Conservation (phyloP, 2,113 vertebrate species). For the Rhynchomys soricoides region DNA sequence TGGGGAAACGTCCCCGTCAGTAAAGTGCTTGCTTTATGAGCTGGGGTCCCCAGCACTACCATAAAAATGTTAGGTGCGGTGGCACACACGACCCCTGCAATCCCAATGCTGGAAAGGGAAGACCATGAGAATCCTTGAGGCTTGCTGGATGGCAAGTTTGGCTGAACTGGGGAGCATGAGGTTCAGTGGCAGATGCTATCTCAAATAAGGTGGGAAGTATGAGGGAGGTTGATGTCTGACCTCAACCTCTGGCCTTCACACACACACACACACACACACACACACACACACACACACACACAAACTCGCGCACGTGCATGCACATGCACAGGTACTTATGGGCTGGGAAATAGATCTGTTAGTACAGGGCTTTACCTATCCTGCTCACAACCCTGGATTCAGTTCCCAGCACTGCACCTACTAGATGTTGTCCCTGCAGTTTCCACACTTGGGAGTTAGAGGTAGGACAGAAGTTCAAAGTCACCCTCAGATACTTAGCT, state of each 20-base stretch:
- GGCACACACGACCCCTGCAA: too few relatives aligned
- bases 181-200: background rate
- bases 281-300: background rate
- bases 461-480: background rate
- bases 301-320: background rate
- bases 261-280: background rate
- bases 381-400: background rate
- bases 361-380: background rate
- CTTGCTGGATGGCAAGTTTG: background rate
- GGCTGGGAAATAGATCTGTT: background rate
- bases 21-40: too few relatives aligned
- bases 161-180: background rate
- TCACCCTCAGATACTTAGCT: background rate
- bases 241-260: too few relatives aligned
- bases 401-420: background rate
- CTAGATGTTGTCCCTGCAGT: too few relatives aligned
- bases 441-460: too few relatives aligned
- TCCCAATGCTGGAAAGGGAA: too few relatives aligned
- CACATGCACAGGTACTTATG: background rate
- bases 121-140: background rate
- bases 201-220: background rate
- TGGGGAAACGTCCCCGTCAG: background rate
- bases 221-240: background rate
- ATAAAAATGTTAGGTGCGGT: background rate
- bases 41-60: background rate